Base-by-base conservation (phyloP, 35 echinoderm and acorn worm genomes). In the Chiridota heheva region DNA sequence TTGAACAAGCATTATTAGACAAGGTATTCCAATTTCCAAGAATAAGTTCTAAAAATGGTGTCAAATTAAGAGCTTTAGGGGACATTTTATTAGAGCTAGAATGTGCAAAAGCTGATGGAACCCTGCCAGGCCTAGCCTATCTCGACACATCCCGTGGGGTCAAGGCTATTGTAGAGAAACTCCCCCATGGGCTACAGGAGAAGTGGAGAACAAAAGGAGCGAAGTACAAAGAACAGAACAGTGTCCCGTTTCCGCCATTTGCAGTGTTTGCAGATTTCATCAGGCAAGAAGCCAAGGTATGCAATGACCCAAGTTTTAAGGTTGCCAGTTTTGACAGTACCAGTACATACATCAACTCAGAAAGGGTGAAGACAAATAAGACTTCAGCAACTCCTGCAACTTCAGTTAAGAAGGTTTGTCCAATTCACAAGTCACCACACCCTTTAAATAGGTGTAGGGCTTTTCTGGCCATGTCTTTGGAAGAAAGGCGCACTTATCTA, bases 301-400 rank as follows among this genome's bases (percentile, higher is more conserved):
- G 85, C 28, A 80, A 87, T 34, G 85, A 87, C 28, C 85, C 85
- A 17, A 84, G 81, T 32, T 72, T 84, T 47, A 18, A 29, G 24
- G 7, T 84, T 22, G 29, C 42, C 81, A 71, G 71, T 53, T 22
- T 12, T 13, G 8, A 2, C 8, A 24, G 22, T 5, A n/a, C 22
- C 0, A 34, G 31, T 0, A 53, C 20, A 13, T 1, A 13, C 25
- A 25, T 26, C 18, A 46, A 44, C 35, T 6, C 36, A 5, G 36
- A 72, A 35, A 72, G 17, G 0, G 37, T 72, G 60, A 82, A 39
- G n/a, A 48, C 17, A 26, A 70, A 0, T 31, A 63, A 28, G 12
- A 20, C 42, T 31, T 18, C 24, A 12, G 42, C 61, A 26, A 37
- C 61, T 27, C 30, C 43, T 1, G 27, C 4, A 5, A 1, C 31